These are phyloP conservation scores for Nannobrachium achirus DNA, from an alignment of 2,113 vertebrate genomes.

Conservation along the genomic window DNA sequence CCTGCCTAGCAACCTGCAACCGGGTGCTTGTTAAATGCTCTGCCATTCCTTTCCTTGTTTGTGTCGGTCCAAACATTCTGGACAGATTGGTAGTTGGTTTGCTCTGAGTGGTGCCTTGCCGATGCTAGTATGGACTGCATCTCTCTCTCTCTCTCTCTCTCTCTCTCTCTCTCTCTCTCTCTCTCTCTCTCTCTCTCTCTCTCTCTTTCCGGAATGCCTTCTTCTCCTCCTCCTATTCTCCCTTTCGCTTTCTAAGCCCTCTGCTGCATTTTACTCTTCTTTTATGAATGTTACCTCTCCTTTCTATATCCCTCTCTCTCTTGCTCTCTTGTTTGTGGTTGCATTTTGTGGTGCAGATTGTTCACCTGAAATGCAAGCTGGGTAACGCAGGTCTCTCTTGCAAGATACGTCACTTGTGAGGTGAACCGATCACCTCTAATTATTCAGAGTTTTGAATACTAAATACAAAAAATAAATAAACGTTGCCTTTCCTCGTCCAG, in stretches of 20 bases:
- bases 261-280: conserved; percentile 55
- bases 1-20: conserved; percentile 57
- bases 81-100: conserved; percentile 66
- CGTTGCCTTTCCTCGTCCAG: neutral
- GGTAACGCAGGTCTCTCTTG: conserved; percentile 66
- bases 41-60: conserved; percentile 44
- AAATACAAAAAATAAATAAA: neutral
- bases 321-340: conserved; percentile 57
- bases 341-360: conserved; percentile 67
- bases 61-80: conserved; percentile 59
- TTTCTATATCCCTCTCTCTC: conserved; percentile 50
- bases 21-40: conserved; percentile 73
- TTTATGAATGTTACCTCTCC: conserved; percentile 70
- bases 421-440: neutral
- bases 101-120: conserved; percentile 75
- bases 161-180: conserved; percentile 10
- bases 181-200: conserved; percentile 33
- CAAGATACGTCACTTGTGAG: neutral
- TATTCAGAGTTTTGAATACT: too few relatives aligned
- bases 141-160: conserved; percentile 33
- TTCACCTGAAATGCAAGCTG: conserved; percentile 67
- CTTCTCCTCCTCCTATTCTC: neutral
- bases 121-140: conserved; percentile 77
- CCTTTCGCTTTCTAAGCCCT: conserved; percentile 44
- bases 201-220: conserved; percentile 29